Conservation (phyloP, 2,797 vertebrate genomes). For the Myotis planiceps region DNA sequence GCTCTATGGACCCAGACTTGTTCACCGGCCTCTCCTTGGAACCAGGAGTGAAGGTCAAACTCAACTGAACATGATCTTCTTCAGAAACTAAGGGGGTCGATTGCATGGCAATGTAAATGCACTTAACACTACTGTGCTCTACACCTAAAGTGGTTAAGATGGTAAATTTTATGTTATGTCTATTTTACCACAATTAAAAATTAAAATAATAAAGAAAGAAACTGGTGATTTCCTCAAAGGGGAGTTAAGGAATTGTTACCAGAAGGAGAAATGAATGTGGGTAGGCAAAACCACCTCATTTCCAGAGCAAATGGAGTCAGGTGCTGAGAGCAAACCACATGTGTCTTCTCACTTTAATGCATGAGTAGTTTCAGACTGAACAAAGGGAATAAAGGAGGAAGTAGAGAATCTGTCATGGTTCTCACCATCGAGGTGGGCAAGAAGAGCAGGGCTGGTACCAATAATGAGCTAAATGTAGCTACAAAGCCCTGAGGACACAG, state of each 20-base stretch:
- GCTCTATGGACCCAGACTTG: not conserved
- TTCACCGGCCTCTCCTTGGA: not conserved
- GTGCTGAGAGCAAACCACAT: not conserved
- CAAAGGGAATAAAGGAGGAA: conserved; percentile 2
- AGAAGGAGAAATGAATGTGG: conserved; percentile 43
- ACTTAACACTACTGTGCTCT: not conserved
- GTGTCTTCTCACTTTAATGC: not conserved
- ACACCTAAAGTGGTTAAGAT: not conserved
- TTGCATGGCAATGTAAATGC: not conserved
- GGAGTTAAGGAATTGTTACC: conserved; percentile 32
- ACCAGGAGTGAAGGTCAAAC: not conserved
- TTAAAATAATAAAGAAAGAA: not conserved
- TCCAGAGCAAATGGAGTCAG: not conserved
- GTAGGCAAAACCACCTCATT: not conserved
- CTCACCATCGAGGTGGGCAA: not conserved
- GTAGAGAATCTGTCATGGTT: not conserved
- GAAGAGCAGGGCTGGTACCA: not conserved
- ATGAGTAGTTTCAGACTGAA: not conserved
- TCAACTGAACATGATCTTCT: not conserved
- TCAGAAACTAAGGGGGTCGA: not conserved
- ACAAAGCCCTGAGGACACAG: not conserved
- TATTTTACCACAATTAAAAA: conserved; percentile 26
- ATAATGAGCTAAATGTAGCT: not conserved
- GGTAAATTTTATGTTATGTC: not conserved
- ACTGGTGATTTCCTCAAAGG: not conserved